These are phyloP conservation scores for Melanotaenia parkinsoni DNA, from an alignment of 2,797 vertebrate genomes.

Conservation along the genomic window DNA sequence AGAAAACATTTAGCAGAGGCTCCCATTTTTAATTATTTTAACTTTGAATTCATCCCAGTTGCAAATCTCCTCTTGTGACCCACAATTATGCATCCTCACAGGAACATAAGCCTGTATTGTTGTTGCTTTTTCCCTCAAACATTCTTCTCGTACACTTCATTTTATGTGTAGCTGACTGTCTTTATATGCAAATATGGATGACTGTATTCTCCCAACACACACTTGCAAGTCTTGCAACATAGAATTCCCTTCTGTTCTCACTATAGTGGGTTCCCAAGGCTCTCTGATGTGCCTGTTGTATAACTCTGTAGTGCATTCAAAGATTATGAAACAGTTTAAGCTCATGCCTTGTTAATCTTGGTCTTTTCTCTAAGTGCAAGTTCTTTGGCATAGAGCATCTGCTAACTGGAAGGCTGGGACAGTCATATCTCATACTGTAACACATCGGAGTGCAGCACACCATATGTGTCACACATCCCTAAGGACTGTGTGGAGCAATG, in stretches of 20 bases:
- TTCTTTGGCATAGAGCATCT: conserved; percentile 37
- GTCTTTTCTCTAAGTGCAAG: conserved; percentile 17
- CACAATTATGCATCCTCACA: conserved; percentile 12
- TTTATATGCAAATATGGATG: conserved; percentile 28
- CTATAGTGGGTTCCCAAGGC: neutral
- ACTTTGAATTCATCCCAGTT: conserved; percentile 42
- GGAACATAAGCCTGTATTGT: conserved; percentile 8
- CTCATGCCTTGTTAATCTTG: conserved; percentile 9
- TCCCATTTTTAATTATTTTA: conserved; percentile 22
- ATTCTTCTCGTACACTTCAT: conserved; percentile 15
- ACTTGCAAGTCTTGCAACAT: conserved; percentile 22
- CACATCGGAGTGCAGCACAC: conserved; percentile 14
- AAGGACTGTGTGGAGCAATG: conserved; percentile 9
- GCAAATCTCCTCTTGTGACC: conserved; percentile 13
- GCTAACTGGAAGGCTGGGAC: conserved; percentile 27
- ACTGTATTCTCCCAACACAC: neutral
- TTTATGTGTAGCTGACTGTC: conserved; percentile 7
- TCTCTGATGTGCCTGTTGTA: conserved; percentile 20
- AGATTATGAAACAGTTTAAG: conserved; percentile 18
- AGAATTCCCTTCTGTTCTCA: conserved; percentile 7
- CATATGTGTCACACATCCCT: conserved; percentile 44
- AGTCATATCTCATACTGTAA: conserved; percentile 28
- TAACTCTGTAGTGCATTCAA: conserved; percentile 15
- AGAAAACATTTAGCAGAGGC: neutral
- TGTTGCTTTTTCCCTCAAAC: conserved; percentile 7